Evolutionary conservation across 2,888 invertebrate genomes (phyloP).

Genomic region (Pyralis farinalis): DNA sequence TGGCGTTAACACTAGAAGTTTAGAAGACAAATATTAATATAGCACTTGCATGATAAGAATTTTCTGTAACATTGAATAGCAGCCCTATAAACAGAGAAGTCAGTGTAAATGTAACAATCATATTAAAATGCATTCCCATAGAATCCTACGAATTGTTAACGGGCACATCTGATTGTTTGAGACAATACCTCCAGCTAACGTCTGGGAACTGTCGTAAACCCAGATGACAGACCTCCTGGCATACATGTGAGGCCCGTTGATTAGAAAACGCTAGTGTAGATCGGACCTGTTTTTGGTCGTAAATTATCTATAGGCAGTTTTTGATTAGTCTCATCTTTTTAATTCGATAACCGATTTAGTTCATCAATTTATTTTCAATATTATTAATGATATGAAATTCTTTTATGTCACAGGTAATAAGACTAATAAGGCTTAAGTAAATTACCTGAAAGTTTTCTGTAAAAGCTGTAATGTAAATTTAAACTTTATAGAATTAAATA

Average conservation of each 20-base stretch:
- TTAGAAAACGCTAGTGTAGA: not conserved
- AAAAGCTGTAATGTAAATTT: too few relatives aligned
- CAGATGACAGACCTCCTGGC: constrained; percentile 66
- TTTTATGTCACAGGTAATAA: too few relatives aligned
- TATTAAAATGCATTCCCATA: constrained; percentile 40
- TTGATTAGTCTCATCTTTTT: not conserved
- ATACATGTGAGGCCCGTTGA: constrained; percentile 35
- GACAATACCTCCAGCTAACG: constrained; percentile 43
- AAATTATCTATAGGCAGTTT: not conserved
- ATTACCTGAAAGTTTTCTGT: too few relatives aligned
- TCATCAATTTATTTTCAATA: too few relatives aligned
- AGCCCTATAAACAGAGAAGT: constrained; percentile 1
- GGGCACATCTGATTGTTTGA: constrained; percentile 53
- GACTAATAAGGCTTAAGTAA: too few relatives aligned
- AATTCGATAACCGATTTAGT: too few relatives aligned
- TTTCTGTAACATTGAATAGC: not conserved
- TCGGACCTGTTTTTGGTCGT: not conserved
- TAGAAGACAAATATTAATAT: too few relatives aligned
- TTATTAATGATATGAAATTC: too few relatives aligned
- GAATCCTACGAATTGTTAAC: constrained; percentile 52
- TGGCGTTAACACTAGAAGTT: too few relatives aligned
- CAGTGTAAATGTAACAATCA: constrained; percentile 1
- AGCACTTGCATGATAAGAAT: too few relatives aligned
- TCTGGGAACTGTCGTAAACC: constrained; percentile 66
- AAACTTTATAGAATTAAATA: too few relatives aligned